These are phyloP conservation scores for Meliscaeva auricollis DNA, from an alignment of 2,888 invertebrate species.

Conservation along the genomic window DNA sequence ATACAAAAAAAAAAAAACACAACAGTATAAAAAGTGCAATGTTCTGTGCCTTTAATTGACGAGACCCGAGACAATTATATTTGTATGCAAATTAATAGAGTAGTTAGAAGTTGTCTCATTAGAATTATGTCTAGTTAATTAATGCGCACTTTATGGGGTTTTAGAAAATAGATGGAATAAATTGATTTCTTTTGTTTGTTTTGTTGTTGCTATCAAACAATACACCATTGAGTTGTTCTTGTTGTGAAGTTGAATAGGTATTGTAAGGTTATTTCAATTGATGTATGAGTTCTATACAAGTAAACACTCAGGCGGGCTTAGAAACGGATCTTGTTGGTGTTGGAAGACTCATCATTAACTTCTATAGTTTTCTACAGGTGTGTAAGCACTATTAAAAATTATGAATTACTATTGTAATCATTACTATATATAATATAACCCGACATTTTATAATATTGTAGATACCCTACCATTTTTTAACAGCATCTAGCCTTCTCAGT, in stretches of 20 bases:
- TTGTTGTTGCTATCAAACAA: neutral
- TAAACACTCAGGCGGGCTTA: too few relatives aligned
- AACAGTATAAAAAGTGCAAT: neutral
- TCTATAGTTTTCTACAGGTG: too few relatives aligned
- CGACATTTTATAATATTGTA: too few relatives aligned
- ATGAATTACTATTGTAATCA: too few relatives aligned
- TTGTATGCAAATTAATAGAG: neutral
- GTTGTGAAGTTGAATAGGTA: neutral
- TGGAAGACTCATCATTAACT: too few relatives aligned
- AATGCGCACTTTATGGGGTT: neutral
- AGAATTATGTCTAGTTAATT: neutral
- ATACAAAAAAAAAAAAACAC: too few relatives aligned
- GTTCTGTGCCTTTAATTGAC: neutral
- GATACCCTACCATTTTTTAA: too few relatives aligned
- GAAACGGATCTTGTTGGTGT: too few relatives aligned
- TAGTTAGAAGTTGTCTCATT: neutral
- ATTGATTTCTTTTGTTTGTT: neutral
- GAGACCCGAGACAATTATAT: neutral
- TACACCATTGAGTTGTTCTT: neutral
- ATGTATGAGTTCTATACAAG: too few relatives aligned
- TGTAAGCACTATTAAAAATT: too few relatives aligned
- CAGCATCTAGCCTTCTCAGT: too few relatives aligned
- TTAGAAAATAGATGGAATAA: neutral
- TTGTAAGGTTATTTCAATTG: neutral
- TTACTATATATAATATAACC: too few relatives aligned